These are phyloP conservation scores for Heliconius nattereri DNA, from an alignment of 1,140 invertebrate genomes.

Conservation along the genomic window DNA sequence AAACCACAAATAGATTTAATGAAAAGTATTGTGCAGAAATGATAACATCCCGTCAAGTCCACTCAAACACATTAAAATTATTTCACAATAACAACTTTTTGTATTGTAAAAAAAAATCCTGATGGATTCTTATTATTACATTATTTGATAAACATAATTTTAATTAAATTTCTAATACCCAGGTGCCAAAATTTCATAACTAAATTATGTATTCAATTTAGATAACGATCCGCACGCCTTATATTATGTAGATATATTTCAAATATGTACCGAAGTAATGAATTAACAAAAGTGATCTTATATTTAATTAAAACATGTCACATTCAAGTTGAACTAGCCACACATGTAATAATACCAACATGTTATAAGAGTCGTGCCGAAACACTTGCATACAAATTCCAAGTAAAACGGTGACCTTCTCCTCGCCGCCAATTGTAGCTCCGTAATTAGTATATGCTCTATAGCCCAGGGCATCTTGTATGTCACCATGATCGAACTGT, in stretches of 20 bases:
- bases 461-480: slow-evolving; percentile 30
- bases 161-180: background rate
- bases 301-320: slow-evolving; percentile 9
- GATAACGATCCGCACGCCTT: background rate
- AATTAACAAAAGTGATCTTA: background rate
- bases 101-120: background rate
- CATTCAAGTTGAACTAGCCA: slow-evolving; percentile 2
- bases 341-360: slow-evolving; percentile 6
- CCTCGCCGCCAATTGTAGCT: slow-evolving; percentile 32
- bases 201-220: slow-evolving; percentile 2
- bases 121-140: background rate
- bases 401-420: slow-evolving; percentile 34
- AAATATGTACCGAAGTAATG: background rate
- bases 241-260: background rate
- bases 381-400: slow-evolving; percentile 31
- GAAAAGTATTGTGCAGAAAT: too few relatives aligned
- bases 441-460: slow-evolving; percentile 38
- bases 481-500: slow-evolving; percentile 35
- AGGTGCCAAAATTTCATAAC: background rate
- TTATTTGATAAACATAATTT: background rate
- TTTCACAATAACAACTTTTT: too few relatives aligned
- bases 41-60: too few relatives aligned
- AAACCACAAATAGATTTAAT: too few relatives aligned
- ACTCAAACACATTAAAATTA: too few relatives aligned
- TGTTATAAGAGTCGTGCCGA: slow-evolving; percentile 24